phyloP scores from a whole-genome alignment of 1,140 invertebrate species.

The Alviniconcha marisindica region DNA sequence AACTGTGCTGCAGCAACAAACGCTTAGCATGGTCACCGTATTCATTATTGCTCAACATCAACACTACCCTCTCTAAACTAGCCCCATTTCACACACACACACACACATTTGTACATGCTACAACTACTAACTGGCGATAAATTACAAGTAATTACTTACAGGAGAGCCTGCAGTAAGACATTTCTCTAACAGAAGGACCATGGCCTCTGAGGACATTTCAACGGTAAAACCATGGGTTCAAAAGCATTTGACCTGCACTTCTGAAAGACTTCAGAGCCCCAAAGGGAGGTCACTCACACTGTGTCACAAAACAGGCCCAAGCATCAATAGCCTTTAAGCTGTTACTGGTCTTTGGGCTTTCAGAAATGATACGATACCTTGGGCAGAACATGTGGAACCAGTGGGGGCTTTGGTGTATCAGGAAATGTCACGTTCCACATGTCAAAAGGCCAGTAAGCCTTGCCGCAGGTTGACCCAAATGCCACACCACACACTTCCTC shows the following conservation, averaged over 20 bases:
- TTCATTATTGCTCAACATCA: not conserved
- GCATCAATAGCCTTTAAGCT: not conserved
- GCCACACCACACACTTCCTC: constrained; percentile 63
- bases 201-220: too few relatives aligned
- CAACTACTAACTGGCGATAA: too few relatives aligned
- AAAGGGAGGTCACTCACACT: not conserved
- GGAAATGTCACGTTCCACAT: constrained; percentile 68
- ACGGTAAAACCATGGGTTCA: too few relatives aligned
- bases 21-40: too few relatives aligned
- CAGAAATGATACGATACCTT: not conserved
- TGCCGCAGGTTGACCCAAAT: constrained; percentile 56
- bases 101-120: too few relatives aligned
- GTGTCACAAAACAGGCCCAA: not conserved
- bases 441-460: constrained; percentile 54
- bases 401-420: constrained; percentile 65
- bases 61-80: not conserved
- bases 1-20: too few relatives aligned
- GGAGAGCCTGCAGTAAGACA: too few relatives aligned
- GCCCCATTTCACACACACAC: too few relatives aligned
- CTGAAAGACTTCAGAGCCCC: too few relatives aligned
- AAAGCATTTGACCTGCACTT: not conserved
- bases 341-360: not conserved
- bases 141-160: too few relatives aligned
- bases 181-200: too few relatives aligned
- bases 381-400: constrained; percentile 37